phyloP scores from a whole-genome alignment of 2,113 vertebrate species.

The Vidua chalybeata region DNA sequence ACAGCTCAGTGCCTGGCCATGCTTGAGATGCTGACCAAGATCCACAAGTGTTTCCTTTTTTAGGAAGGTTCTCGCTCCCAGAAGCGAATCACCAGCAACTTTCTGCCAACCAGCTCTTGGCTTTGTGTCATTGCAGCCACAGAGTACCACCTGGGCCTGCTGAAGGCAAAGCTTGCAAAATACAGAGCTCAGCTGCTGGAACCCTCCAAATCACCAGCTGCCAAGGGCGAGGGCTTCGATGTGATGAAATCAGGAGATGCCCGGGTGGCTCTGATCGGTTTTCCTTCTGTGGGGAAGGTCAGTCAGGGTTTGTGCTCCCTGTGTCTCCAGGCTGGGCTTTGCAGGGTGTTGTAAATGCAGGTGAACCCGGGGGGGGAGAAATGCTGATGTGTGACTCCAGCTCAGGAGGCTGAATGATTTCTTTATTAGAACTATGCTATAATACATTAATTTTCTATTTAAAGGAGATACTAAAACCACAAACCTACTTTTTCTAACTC shows the following conservation, averaged over 20 bases:
- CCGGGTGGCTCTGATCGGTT: slow-evolving; percentile 94
- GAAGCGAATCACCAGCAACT: not conserved
- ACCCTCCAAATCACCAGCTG: slow-evolving; percentile 88
- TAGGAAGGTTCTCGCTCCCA: not conserved
- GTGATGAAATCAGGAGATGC: slow-evolving; percentile 99
- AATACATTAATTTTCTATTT: too few species aligned
- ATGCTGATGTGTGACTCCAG: too few species aligned
- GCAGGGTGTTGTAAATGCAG: not conserved
- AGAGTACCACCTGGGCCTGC: slow-evolving; percentile 94
- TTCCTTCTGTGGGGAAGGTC: slow-evolving; percentile 99
- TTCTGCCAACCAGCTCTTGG: not conserved
- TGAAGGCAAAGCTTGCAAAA: slow-evolving; percentile 97
- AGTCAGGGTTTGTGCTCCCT: slow-evolving; percentile 26
- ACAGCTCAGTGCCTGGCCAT: accelerated
- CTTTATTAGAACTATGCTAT: too few species aligned
- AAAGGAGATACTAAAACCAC: too few species aligned
- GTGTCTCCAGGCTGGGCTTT: not conserved
- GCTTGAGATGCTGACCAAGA: accelerated
- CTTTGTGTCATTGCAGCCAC: slow-evolving; percentile 79
- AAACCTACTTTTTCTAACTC: too few species aligned
- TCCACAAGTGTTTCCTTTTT: not conserved
- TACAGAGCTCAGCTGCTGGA: slow-evolving; percentile 95
- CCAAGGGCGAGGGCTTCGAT: slow-evolving; percentile 98
- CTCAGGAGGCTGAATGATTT: too few species aligned
- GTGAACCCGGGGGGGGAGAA: too few species aligned